phyloP scores from a whole-genome alignment of 2,113 vertebrate genomes.

The Bubalus kerabau region DNA sequence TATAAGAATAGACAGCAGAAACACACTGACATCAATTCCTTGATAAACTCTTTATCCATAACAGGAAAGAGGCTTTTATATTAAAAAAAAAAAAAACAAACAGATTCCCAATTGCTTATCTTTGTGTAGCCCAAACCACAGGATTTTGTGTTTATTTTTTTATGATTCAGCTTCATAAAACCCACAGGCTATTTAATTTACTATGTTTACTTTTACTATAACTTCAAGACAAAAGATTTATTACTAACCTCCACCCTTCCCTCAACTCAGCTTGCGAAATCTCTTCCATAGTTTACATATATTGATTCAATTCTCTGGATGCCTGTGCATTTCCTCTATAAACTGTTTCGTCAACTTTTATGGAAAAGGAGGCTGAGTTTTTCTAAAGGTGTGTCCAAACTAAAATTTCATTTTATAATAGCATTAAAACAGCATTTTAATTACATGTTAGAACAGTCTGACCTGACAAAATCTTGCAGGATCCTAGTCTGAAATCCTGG shows the following conservation, averaged over 20 bases:
- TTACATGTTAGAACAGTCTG: not conserved
- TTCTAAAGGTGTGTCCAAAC: not conserved
- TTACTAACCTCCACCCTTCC: not conserved
- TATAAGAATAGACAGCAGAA: not conserved
- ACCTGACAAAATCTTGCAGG: not conserved
- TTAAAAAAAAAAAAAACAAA: not conserved
- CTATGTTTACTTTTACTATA: not conserved
- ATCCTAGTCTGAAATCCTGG: not conserved
- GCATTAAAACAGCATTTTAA: not conserved
- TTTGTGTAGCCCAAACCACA: not conserved
- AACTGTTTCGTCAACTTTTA: not conserved
- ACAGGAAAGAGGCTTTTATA: not conserved
- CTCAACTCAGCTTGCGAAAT: not conserved
- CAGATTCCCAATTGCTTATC: not conserved
- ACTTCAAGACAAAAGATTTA: slow-evolving; percentile 4
- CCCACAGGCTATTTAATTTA: not conserved
- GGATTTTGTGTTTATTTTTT: slow-evolving; percentile 27
- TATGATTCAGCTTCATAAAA: not conserved
- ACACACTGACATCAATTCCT: not conserved
- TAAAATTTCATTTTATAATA: not conserved
- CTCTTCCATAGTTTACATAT: not conserved
- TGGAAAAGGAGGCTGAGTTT: not conserved
- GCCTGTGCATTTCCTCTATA: not conserved
- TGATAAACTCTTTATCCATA: not conserved
- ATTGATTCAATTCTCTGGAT: not conserved